phyloP scores from a whole-genome alignment of 2,888 invertebrate genomes.

The Stenichneumon culpator region DNA sequence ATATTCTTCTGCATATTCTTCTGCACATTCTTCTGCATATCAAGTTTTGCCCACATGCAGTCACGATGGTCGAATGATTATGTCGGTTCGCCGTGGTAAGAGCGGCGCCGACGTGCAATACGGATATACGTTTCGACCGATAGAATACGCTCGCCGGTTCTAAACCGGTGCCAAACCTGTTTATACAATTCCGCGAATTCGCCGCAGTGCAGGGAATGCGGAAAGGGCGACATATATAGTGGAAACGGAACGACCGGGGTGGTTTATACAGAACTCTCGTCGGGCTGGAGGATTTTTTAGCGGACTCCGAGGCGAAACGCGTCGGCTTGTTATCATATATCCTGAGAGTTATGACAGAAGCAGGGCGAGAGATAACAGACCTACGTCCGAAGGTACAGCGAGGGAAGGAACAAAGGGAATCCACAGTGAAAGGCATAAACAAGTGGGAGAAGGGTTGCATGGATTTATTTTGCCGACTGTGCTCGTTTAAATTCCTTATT shows the following conservation, averaged over 20 bases:
- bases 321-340: slow-evolving; percentile 61
- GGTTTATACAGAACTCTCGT: slow-evolving; percentile 18
- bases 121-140: slow-evolving; percentile 50
- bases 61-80: slow-evolving; percentile 17
- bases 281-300: slow-evolving; percentile 46
- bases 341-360: slow-evolving; percentile 62
- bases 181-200: slow-evolving; percentile 67
- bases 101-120: slow-evolving; percentile 38
- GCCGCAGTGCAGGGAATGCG: slow-evolving; percentile 66
- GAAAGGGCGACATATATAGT: slow-evolving; percentile 20
- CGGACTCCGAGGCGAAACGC: slow-evolving; percentile 35
- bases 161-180: slow-evolving; percentile 69
- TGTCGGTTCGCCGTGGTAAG: slow-evolving; percentile 21
- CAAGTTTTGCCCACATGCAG: slow-evolving; percentile 32
- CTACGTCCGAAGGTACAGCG: slow-evolving; percentile 20
- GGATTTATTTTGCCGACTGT: slow-evolving; percentile 32
- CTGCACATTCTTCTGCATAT: too few relatives aligned
- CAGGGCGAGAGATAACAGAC: slow-evolving; percentile 51
- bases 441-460: slow-evolving; percentile 29
- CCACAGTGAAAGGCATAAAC: slow-evolving; percentile 32
- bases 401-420: slow-evolving; percentile 29
- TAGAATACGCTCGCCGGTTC: slow-evolving; percentile 34
- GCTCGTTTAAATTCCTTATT: slow-evolving; percentile 31
- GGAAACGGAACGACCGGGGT: background rate
- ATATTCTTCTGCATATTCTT: too few relatives aligned